Conservation (phyloP, 2,888 invertebrate species). For the Hecatera dysodea region DNA sequence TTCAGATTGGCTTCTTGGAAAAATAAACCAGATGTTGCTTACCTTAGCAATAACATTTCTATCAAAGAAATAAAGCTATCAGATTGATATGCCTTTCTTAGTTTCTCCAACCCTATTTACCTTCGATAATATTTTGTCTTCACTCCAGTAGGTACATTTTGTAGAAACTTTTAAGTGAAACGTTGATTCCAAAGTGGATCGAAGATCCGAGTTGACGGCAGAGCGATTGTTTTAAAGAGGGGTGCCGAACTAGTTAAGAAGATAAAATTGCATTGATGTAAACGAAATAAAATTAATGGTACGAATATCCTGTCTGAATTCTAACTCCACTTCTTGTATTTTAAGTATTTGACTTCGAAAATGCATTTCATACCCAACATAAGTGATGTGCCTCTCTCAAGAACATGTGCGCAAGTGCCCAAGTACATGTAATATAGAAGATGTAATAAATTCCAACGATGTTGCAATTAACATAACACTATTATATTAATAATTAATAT, state of each 20-base stretch:
- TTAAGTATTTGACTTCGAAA: not conserved
- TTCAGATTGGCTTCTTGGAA: too few species aligned
- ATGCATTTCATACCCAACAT: too few species aligned
- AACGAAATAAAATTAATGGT: conserved; percentile 51
- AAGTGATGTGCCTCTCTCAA: too few species aligned
- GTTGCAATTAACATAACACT: too few species aligned
- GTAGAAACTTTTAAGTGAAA: conserved; percentile 78
- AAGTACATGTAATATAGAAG: too few species aligned
- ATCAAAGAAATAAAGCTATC: conserved; percentile 2
- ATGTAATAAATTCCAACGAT: too few species aligned
- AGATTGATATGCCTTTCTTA: not conserved
- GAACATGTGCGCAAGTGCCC: too few species aligned
- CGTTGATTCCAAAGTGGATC: conserved; percentile 74
- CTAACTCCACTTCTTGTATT: not conserved
- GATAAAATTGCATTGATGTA: conserved; percentile 55
- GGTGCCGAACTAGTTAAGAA: conserved; percentile 54
- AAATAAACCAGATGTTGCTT: not conserved
- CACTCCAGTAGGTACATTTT: conserved; percentile 42
- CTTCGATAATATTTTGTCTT: conserved; percentile 40
- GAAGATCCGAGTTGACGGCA: conserved; percentile 70
- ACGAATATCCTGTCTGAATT: conserved; percentile 11
- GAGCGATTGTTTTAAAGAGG: conserved; percentile 59
- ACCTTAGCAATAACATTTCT: not conserved
- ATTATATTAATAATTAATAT: too few species aligned
- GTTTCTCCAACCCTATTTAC: not conserved